Evolutionary conservation across 2,113 vertebrate species (phyloP), one percentile per base, ranked within the genome.

Genomic region (Esox niger): DNA sequence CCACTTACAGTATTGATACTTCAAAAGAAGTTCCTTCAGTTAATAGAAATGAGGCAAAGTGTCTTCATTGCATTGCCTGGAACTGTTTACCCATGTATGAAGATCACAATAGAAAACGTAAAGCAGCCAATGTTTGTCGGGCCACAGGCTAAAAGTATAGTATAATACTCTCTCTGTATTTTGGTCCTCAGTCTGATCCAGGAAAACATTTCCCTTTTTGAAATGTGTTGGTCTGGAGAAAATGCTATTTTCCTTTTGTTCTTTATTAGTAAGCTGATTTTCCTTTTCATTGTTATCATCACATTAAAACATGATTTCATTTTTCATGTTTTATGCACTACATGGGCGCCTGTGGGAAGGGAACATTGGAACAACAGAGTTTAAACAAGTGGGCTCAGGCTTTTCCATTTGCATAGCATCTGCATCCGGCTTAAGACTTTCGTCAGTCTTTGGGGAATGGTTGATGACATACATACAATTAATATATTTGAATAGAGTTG

Each of bases 101-200:
- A 43, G 70, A 43, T 57, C 33, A 33, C 27, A 57, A 66, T 33
- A 58, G 35, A 55, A 35, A 47, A 47, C 57, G 62, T 63, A 49
- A 47, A 67, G 29, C 43, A 70, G 58, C 56, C 56, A 62, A 46
- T 79, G 70, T 58, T 29, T 66, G 62, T 29, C 29, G 63, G 32
- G 49, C 77, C 66, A 26, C 63, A 66, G 68, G 63, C 35, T 67
- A 23, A 81, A 76, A 66, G 56, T 64, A 77, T 78, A 86, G 52
- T 64, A 58, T 58, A 59, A 69, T 46, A 63, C 31, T 74, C 78
- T 78, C 72, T 73, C 58, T 5, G 68, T 60, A 38, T 64, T 69
- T 46, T 47, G 69, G 66, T 75, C 75, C 54, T 69, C 76, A 52
- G 55, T 55, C 60, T 79, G 70, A 80, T 81, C 68, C 75, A 43